Evolutionary conservation across 2,888 invertebrate species (phyloP), one percentile per base, ranked within the genome.

Genomic region (Leucophora obtusa): DNA sequence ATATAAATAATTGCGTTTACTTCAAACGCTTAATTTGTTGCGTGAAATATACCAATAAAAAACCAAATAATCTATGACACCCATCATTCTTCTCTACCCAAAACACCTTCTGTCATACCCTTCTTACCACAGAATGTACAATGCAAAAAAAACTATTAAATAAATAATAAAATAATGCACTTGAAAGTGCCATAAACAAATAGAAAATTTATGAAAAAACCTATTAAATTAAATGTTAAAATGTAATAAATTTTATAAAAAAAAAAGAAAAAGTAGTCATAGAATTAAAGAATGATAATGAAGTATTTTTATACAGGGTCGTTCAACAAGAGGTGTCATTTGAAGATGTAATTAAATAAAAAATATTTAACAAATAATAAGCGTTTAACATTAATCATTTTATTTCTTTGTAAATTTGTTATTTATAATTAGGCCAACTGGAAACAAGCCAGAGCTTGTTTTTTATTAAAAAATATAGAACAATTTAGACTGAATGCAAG

Each of bases 171-270:
- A 70, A 59, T 58, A 65, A 76, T 76, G 70, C 63, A 70, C 70
- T 65, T 76, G 63, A 70, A 65, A 33, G 53, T 71, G 76, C 47
- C 76, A 65, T 76, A 76, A 76, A 76, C 51, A 43, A 59, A 63
- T 65, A 56, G 58, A 70, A 43, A 70, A 58, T 76, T 63, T 59
- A 70, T 76, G 63, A 53, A 76, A 59, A 76, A 76, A 76, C 50
- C 70, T 65, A 65, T 76, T 21, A 70, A 70, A 70, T 76, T 70
- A 51, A 76, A 70, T 70, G 70, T 33, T 65, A 65, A 70, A 58
- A 21, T 68, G 68, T 62, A 68, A 62, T 75, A 69, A 75, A 62
- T 62, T 47, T 47, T n/a, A 47, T 11, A 65, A 73, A 73, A 56
- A 14, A 35, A 6, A 35, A 15, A n/a, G 24, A 65, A 43, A 65